Percentiles rank a stretch among this genome's conserved stretches.
These are phyloP conservation scores for Adineta ricciae DNA, from an alignment of 2,888 invertebrate genomes.

Conservation along the genomic window DNA sequence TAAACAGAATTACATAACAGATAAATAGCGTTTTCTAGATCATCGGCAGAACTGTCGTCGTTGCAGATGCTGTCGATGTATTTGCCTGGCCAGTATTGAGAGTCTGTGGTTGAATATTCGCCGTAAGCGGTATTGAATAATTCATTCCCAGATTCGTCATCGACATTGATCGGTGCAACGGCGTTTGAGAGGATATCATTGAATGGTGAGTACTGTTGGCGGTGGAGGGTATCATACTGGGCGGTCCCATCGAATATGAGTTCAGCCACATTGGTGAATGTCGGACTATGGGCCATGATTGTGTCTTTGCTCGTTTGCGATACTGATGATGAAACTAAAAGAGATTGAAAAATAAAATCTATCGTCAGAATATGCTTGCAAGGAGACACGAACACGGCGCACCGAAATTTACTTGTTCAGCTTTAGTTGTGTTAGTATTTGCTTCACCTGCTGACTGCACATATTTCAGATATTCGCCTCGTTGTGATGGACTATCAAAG, in stretches of 20 bases:
- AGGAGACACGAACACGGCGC: background rate
- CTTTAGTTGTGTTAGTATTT: background rate
- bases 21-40: background rate
- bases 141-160: background rate
- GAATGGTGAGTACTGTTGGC: background rate
- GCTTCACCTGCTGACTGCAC: background rate
- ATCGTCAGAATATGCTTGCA: background rate
- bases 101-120: background rate
- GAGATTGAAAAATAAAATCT: background rate
- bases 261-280: background rate
- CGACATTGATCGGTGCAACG: background rate
- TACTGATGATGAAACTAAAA: background rate
- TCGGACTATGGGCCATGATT: background rate
- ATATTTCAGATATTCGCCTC: background rate
- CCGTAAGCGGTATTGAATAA: background rate
- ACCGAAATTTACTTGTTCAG: background rate
- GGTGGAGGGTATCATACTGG: background rate
- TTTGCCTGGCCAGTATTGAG: background rate
- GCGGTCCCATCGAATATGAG: background rate
- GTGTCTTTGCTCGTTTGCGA: background rate
- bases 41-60: background rate
- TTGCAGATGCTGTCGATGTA: background rate
- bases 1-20: background rate
- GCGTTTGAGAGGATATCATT: background rate
- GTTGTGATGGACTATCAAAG: background rate